Evolutionary conservation across 2,888 invertebrate genomes (phyloP), one percentile per base, ranked within the genome.

Genomic region (Nemotelus pantherinus): DNA sequence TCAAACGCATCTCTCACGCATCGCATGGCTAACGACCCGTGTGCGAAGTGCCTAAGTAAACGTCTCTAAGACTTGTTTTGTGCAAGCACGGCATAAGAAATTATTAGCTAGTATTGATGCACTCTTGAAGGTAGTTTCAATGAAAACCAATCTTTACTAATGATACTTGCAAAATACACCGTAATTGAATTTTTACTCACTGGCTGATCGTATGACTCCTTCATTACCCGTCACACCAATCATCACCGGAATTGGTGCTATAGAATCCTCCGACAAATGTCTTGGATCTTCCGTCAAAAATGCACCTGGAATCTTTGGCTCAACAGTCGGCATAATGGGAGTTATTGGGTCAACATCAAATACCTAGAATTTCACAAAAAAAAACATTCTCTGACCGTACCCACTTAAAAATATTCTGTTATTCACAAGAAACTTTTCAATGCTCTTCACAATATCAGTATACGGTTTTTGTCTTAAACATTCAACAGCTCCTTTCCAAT

Each of bases 231-330:
- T 68, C 2, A 39, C n/a, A 5, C 67, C 67, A n/a, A 68, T 48
- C 2, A 68, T 48, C 7, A 68, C 25, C 2, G 67, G 67, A 68
- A 68, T 68, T 2, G 47, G 3, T 25, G 48, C 4, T 6, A n/a
- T 39, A 50, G 3, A 25, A 4, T 39, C 7, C 3, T 60, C 41
- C 7, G 48, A 2, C 5, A 68, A 3, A 5, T 50, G 9, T 4
- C 50, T 47, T 9, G 76, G 76, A 64, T 64, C n/a, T 53, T 76
- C 63, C 10, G 55, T 2, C n/a, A 76, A 7, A 65, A 76, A 76
- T 10, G 76, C 64, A 7, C 45, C 57, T 25, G 63, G 4, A 9
- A 5, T 53, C 6, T 55, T 43, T 3, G 57, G 43, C 39, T 76
- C 76, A 3, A 76, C 41, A 9, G 65, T 65, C 44, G 76, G 53